These are phyloP conservation scores for Muscina levida DNA, from an alignment of 2,888 invertebrate genomes.

Conservation along the genomic window DNA sequence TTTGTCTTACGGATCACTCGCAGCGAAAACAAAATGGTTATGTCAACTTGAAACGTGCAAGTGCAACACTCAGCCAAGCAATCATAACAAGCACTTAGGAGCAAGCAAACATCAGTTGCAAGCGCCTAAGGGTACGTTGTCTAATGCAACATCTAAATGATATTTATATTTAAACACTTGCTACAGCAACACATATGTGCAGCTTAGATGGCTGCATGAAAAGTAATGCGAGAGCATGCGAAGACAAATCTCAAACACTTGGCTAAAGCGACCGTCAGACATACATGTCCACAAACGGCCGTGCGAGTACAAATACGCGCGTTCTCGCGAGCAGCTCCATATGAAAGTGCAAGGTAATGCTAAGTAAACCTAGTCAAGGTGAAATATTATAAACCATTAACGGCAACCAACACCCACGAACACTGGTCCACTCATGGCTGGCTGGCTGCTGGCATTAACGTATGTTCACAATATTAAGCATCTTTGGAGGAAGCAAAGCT, in stretches of 20 bases:
- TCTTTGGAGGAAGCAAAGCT: not conserved
- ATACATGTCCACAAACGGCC: constrained; percentile 1
- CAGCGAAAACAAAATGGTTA: constrained; percentile 40
- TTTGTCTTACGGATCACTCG: constrained; percentile 37
- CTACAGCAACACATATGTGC: not conserved
- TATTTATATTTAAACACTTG: constrained; percentile 38
- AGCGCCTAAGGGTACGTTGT: not conserved
- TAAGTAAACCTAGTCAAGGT: constrained; percentile 36
- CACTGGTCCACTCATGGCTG: not conserved
- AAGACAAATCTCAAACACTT: constrained; percentile 38
- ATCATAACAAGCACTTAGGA: constrained; percentile 33
- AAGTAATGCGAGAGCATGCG: not conserved
- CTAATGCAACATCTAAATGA: constrained; percentile 28
- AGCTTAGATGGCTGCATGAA: not conserved
- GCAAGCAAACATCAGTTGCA: not conserved
- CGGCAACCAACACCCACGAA: not conserved
- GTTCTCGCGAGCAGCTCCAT: not conserved
- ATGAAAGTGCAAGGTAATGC: constrained; percentile 38
- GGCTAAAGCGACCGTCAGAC: constrained; percentile 23
- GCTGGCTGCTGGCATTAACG: not conserved
- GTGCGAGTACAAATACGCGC: not conserved
- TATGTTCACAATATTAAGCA: not conserved
- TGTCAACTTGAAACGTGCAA: constrained; percentile 31
- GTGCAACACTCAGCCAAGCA: constrained; percentile 28
- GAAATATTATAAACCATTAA: constrained; percentile 35